A percentile compares a stretch with the other conserved stretches of the same genome.
phyloP scores from a whole-genome alignment of 1,140 invertebrate species.

The Saccostrea glomerata region DNA sequence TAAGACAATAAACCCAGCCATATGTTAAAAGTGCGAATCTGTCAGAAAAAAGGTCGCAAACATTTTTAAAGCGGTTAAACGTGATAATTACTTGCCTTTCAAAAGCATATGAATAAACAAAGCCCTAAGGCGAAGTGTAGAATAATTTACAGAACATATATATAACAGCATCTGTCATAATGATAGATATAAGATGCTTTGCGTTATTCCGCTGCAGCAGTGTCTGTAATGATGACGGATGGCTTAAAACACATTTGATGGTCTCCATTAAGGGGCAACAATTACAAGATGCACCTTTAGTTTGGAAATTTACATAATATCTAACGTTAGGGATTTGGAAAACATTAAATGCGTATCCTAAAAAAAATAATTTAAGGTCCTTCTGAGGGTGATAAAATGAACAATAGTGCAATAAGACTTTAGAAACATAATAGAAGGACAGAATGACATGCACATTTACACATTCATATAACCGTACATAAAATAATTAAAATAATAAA shows the following conservation, averaged over 20 bases:
- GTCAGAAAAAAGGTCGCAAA: slow-evolving; percentile 3
- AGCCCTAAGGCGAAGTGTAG: not conserved
- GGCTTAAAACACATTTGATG: slow-evolving; percentile 23
- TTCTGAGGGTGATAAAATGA: too few species aligned
- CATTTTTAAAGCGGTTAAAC: slow-evolving; percentile 15
- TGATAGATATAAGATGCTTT: slow-evolving; percentile 18
- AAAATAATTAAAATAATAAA: too few species aligned
- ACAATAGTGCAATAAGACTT: too few species aligned
- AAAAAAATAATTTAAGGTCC: too few species aligned
- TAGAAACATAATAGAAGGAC: too few species aligned
- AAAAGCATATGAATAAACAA: slow-evolving; percentile 26
- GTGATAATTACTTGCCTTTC: slow-evolving; percentile 13
- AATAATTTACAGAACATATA: slow-evolving; percentile 10
- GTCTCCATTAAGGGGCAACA: not conserved
- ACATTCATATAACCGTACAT: too few species aligned
- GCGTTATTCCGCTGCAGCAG: not conserved
- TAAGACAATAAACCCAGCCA: not conserved
- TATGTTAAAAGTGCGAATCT: slow-evolving; percentile 28
- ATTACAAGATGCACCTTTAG: slow-evolving; percentile 8
- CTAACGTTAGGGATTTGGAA: too few species aligned
- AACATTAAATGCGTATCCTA: too few species aligned
- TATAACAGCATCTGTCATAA: slow-evolving; percentile 28
- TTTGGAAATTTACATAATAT: not conserved
- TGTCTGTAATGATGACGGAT: slow-evolving; percentile 23
- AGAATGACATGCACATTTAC: too few species aligned